Evolutionary conservation across 1,140 invertebrate species (phyloP), one percentile per base, ranked within the genome.

Genomic region (Drosophila pseudoananassae): DNA sequence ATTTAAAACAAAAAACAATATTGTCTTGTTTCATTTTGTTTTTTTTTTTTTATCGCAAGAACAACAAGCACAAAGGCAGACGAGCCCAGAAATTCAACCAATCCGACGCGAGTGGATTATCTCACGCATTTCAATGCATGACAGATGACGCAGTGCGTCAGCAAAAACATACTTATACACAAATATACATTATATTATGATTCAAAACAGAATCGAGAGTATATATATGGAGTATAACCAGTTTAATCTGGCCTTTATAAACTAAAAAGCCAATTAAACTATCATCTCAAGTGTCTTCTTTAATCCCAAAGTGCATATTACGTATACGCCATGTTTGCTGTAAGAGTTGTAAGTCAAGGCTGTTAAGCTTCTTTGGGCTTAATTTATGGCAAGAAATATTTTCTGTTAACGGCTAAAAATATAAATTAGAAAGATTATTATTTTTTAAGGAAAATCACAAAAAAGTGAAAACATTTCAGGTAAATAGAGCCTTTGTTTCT

Each of bases 41-140:
- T 33, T 31, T 33, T 8, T 33, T 33, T 33, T 29, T 33, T 31
- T 4, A 50, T 31, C 40, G 31, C 36, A 53, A 58, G 53, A 61
- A 55, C 27, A 54, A 52, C 52, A 49, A 12, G 14, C 10, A 50
- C 53, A 52, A 60, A 65, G 63, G 59, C 66, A 63, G 78, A 85
- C 81, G 81, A 85, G 81, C 81, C 81, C 81, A 81, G 82, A 81
- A 87, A 81, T 65, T 63, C 76, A 45, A 56, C 81, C 81, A 85
- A 85, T 85, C 82, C 68, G 57, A 54, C 50, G 52, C n/a, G n/a
- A 23, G 51, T 15, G 52, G 70, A 72, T 73, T 74, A 74, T 74
- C 71, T 74, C 70, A 74, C 47, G 53, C 38, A 50, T 40, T 59
- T 9, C n/a, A 6, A 43, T 58, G 40, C 17, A 33, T 43, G 58